Evolutionary conservation across 2,113 vertebrate species (phyloP), one percentile per base, ranked within the genome.

Genomic region (Tonatia bakeri): DNA sequence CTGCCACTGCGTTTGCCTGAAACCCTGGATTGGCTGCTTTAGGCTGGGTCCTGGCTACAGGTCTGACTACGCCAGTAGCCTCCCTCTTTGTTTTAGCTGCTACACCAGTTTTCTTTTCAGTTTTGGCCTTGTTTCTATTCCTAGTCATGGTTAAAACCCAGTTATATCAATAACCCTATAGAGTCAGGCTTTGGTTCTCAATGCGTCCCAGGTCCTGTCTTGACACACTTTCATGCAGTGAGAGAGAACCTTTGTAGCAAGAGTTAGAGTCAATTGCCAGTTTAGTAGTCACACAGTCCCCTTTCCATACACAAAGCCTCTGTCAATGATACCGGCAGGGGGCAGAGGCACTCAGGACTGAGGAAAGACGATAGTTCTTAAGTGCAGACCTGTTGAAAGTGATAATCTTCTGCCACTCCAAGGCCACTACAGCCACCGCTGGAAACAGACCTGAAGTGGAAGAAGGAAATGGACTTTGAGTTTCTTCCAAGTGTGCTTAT

Each of bases 391-490:
- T 45, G 84, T 14, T 92, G 86, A 96, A 83, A 54, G 76, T 45
- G 79, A 93, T 56, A 65, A 43, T 89, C 92, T 94, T 93, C 91
- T 31, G 43, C 36, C 67, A 96, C 94, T 85, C 33, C 77, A 92
- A 95, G 50, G 88, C 38, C 64, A 96, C 56, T 75, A 94, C 67
- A 79, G 94, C 52, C 43, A 87, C 24, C 26, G 47, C 43, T 92
- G 90, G 50, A 96, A 81, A 95, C 1, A 82, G 70, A 96, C 81
- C 95, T 97, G 79, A 87, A 31, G 47, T 91, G 17, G 84, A 96
- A 96, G 19, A 97, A 94, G 28, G 13, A 96, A 95, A 97, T 28
- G n/a, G 50, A n/a, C 76, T 92, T 87, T 97, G 65, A 95, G 92
- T 84, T n/a, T 94, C 77, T 33, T 95, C 38, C 45, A 94, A 77